Percentiles rank a stretch among this genome's conserved stretches.
Evolutionary conservation across 2,113 vertebrate genomes (phyloP).

Genomic region (Ictidomys tridecemlineatus): DNA sequence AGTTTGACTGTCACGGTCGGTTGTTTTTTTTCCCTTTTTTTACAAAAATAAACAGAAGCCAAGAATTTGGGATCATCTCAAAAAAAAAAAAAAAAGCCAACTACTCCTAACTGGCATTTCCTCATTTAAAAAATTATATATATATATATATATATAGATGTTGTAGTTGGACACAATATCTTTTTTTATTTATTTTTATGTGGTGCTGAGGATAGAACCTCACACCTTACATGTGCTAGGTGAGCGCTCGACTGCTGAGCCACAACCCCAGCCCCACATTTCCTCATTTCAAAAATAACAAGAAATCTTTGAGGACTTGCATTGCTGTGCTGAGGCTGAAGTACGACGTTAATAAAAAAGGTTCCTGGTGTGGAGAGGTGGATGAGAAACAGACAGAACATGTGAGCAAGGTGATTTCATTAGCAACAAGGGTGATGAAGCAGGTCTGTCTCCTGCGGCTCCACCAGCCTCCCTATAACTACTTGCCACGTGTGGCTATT

Average conservation of each 20-base stretch:
- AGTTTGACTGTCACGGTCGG: too few relatives aligned
- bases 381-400: rapidly evolving
- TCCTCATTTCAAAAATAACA: too few relatives aligned
- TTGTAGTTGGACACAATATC: too few relatives aligned
- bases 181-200: too few relatives aligned
- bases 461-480: background rate
- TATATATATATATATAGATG: too few relatives aligned
- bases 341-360: background rate
- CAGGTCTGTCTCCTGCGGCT: background rate
- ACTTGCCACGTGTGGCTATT: background rate
- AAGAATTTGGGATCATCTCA: background rate
- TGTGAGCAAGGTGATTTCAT: background rate
- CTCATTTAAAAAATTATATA: background rate
- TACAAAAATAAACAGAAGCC: background rate
- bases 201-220: too few relatives aligned
- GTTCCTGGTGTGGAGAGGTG: background rate
- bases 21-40: background rate
- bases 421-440: background rate
- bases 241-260: too few relatives aligned
- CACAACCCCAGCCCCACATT: too few relatives aligned
- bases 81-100: background rate
- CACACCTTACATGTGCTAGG: too few relatives aligned
- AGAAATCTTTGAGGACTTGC: background rate
- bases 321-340: too few relatives aligned
- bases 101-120: background rate